These are phyloP conservation scores for Malurus cyaneus DNA, from an alignment of 2,113 vertebrate species.

Conservation along the genomic window DNA sequence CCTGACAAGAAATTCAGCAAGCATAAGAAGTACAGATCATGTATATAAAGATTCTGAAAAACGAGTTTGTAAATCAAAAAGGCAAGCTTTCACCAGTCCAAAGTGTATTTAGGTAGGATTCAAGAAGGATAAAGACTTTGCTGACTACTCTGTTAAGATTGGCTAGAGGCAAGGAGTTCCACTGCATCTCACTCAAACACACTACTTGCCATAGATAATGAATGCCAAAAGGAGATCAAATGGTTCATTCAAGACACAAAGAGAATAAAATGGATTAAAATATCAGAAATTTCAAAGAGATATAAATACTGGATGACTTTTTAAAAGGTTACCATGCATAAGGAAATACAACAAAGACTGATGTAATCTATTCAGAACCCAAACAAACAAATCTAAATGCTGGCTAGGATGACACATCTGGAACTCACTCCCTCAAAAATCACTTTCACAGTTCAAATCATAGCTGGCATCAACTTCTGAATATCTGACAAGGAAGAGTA, in stretches of 20 bases:
- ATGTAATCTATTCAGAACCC: neutral
- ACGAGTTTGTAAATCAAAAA: neutral
- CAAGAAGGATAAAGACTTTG: neutral
- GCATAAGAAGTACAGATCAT: neutral
- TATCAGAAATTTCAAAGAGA: neutral
- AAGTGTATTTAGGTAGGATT: neutral
- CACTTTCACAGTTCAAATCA: slow-evolving; percentile 27
- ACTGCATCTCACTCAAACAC: neutral
- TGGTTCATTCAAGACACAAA: neutral
- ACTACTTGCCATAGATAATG: neutral
- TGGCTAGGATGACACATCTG: slow-evolving; percentile 33
- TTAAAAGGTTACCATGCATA: neutral
- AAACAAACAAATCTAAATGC: slow-evolving; percentile 44
- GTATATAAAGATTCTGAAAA: neutral
- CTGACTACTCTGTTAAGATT: neutral
- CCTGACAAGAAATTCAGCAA: neutral
- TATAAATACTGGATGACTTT: neutral
- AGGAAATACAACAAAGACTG: neutral
- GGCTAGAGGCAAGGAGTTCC: neutral
- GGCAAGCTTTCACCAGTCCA: neutral
- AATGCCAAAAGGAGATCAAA: neutral
- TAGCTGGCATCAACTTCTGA: slow-evolving; percentile 11
- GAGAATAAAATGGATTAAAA: neutral
- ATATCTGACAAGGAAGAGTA: neutral
- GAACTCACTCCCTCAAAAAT: neutral